Evolutionary conservation across 2,888 invertebrate species (phyloP).

Genomic region (Eurois occulta): DNA sequence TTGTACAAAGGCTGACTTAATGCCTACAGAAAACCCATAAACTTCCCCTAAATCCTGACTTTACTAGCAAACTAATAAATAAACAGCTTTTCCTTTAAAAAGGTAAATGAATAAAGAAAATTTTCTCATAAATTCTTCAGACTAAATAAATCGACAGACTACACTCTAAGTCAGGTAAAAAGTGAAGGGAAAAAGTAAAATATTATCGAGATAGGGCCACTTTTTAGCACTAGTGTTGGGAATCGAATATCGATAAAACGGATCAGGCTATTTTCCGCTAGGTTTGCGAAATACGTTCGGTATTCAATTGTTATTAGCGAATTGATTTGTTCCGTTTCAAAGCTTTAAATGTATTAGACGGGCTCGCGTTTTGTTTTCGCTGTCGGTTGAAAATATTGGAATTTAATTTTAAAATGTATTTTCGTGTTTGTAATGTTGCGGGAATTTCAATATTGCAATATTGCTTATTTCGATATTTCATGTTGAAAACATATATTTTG

Average conservation of each 20-base stretch:
- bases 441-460: conserved; percentile 28
- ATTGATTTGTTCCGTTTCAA: conserved; percentile 72
- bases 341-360: conserved; percentile 63
- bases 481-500: neutral
- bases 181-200: conserved; percentile 64
- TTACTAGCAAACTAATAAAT: conserved; percentile 48
- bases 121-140: conserved; percentile 52
- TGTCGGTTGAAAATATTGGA: conserved; percentile 39
- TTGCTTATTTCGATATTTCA: conserved; percentile 2
- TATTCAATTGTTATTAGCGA: conserved; percentile 76
- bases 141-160: conserved; percentile 62
- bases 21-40: neutral
- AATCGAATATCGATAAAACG: conserved; percentile 70
- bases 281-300: conserved; percentile 65
- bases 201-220: conserved; percentile 63
- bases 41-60: conserved; percentile 23
- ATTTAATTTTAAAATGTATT: conserved; percentile 23
- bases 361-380: conserved; percentile 49
- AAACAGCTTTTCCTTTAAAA: conserved; percentile 43
- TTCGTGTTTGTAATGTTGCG: conserved; percentile 18
- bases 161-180: conserved; percentile 63
- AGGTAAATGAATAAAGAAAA: conserved; percentile 52
- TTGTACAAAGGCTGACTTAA: too few relatives aligned
- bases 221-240: conserved; percentile 66
- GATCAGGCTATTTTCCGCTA: conserved; percentile 73